A percentile compares a stretch with the other conserved stretches of the same genome.
phyloP scores from a whole-genome alignment of 1,140 invertebrate genomes.

The Drosophila nigromelanica region DNA sequence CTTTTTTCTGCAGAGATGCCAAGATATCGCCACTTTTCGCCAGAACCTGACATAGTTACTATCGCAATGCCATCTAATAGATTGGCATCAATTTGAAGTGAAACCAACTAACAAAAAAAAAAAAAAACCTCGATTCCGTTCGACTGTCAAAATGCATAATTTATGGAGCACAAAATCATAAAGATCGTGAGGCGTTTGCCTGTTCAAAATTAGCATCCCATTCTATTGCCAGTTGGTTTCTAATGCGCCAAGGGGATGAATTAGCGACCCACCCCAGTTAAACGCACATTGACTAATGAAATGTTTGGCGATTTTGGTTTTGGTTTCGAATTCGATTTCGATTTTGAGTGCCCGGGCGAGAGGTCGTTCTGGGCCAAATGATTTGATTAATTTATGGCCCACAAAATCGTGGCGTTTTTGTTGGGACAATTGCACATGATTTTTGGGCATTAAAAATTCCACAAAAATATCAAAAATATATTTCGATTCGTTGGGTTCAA shows the following conservation, averaged over 20 bases:
- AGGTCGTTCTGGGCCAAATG: conserved; percentile 80
- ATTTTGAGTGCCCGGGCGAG: conserved; percentile 29
- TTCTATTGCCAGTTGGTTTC: conserved; percentile 43
- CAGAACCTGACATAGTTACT: conserved; percentile 32
- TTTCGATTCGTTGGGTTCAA: conserved; percentile 17
- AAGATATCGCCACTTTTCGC: conserved; percentile 17
- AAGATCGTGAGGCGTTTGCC: conserved; percentile 23
- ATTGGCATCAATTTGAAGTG: background rate
- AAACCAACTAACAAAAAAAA: too few relatives aligned
- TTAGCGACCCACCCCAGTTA: conserved; percentile 25
- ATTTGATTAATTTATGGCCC: conserved; percentile 75
- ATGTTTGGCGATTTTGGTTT: conserved; percentile 33
- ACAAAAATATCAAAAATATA: conserved; percentile 49
- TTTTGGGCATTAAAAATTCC: conserved; percentile 44
- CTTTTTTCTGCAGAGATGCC: conserved; percentile 5
- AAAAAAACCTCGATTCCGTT: conserved; percentile 13
- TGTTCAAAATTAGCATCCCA: conserved; percentile 73
- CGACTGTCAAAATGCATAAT: conserved; percentile 71
- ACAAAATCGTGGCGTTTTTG: conserved; percentile 59
- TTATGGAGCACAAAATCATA: conserved; percentile 60
- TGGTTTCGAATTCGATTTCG: conserved; percentile 13
- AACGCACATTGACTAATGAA: conserved; percentile 73
- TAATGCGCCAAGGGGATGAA: conserved; percentile 12
- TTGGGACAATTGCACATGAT: conserved; percentile 4
- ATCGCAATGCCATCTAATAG: conserved; percentile 43